Base-by-base conservation (phyloP, 2,888 invertebrate genomes). In the Apeira syringaria region DNA sequence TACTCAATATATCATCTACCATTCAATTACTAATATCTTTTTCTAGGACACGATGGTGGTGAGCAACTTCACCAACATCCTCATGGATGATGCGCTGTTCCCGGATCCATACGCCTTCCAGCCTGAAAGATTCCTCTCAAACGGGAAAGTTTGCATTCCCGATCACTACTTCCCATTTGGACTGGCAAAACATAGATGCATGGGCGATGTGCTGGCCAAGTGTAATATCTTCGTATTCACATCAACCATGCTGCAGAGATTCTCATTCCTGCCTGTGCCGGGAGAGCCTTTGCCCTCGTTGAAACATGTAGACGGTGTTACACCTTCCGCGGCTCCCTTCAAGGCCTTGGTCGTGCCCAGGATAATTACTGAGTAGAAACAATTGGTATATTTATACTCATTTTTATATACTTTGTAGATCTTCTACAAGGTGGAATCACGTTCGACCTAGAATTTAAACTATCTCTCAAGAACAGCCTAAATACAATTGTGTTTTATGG, bases 91-190 rank as follows among this genome's bases (percentile, higher is more conserved):
- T 4, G 86, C 91, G 0, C 85, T 91, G 28, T 96, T 93, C 82
- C 91, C 92, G 0, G 93, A 96, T 34, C 94, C 96, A 0, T 91
- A 94, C 47, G 73, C 81, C 2, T 97, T 96, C 78, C 90, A 91
- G 33, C 97, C 97, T 0, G 96, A 96, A 48, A 88, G 96, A 41
- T 96, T 94, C 73, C 66, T 96, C 2, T 80, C 86, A 5, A 85
- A 93, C 35, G 92, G 92, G 0, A 94, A 93, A 51, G 74, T 93
- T 1, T 73, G 80, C 13, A 67, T 93, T 1, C 94, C 94, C 0
- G 94, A 95, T 9, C 89, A 91, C 26, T 96, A 93, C 65, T 91
- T 94, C 55, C 96, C 96, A 0, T 97, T 97, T 62, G 95, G 96
- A 8, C 81, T 93, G 35, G 94, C 95, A 0, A 94, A 93, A 59